phyloP scores from a whole-genome alignment of 2,797 vertebrate genomes.

The Botia kubotai region DNA sequence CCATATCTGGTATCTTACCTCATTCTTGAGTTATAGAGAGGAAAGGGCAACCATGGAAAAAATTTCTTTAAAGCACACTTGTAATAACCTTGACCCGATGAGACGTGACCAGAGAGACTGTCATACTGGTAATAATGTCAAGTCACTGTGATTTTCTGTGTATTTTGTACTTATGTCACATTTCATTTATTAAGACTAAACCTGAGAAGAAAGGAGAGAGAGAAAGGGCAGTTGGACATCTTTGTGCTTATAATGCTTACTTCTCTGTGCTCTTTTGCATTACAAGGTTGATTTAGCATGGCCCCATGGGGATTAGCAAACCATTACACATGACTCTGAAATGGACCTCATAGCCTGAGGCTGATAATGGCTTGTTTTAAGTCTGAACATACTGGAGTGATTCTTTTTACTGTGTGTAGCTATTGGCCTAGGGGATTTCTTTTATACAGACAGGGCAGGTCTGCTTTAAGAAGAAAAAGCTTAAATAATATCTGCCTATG shows the following conservation, averaged over 20 bases:
- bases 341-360: constrained; percentile 49
- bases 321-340: constrained; percentile 59
- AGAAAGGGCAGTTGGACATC: not conserved
- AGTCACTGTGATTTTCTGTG: constrained; percentile 9
- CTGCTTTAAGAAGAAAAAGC: no score
- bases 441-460: not conserved
- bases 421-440: constrained; percentile 1
- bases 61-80: constrained; percentile 10
- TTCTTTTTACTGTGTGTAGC: not conserved
- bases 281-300: constrained; percentile 69
- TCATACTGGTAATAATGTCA: constrained; percentile 17
- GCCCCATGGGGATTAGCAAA: constrained; percentile 63
- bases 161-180: constrained; percentile 27
- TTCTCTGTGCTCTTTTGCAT: constrained; percentile 67
- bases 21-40: constrained; percentile 5
- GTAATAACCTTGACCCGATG: constrained; percentile 36
- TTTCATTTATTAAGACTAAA: constrained; percentile 24
- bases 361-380: constrained; percentile 40
- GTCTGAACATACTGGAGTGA: not conserved
- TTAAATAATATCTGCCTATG: no score
- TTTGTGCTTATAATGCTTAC: constrained; percentile 1
- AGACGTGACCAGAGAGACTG: not conserved
- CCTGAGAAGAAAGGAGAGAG: not conserved
- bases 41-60: constrained; percentile 2
- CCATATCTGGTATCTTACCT: not conserved